Evolutionary conservation across 2,888 invertebrate genomes (phyloP), one percentile per base, ranked within the genome.

Genomic region (Dermolepida albohirtum): DNA sequence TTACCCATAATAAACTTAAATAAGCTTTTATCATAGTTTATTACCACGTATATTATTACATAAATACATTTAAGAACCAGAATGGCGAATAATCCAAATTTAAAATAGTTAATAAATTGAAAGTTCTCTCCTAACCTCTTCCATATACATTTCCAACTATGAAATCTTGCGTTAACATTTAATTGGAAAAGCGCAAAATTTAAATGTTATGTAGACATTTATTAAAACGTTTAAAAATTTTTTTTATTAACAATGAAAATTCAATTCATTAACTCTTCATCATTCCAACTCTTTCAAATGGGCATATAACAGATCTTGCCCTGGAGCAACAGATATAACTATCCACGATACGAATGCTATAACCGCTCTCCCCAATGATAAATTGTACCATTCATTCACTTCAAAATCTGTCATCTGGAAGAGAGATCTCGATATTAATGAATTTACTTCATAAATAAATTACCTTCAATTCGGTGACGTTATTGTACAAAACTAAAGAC

Each of bases 331-430:
- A 6, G 88, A 84, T 73, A 88, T 85, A 75, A 88, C 86, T 0
- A 87, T 84, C 76, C 89, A 81, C 0, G 88, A 88, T 1, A 87
- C 78, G 71, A 88, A 86, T 0, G 89, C 87, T 10, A 89, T 80
- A 2, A 88, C 84, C 0, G 88, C 87, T 14, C 89, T 83, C 87
- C 88, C 88, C 74, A 88, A 84, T 2, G 89, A 89, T 71, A 89
- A 84, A 71, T 87, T 86, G 0, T 87, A 88, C 89, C 89, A 89
- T 0, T 86, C 86, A 74, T 85, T 85, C 74, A 88, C 85, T 5
- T 87, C 83, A 16, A 84, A 85, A 71, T 84, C 84, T 11, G 86
- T 85, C 1, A 87, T 84, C 88, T 88, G 83, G 10, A 85, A 85
- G 40, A 22, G 1, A 4, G 22, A 22, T 22, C 22, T 2, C 22